These are phyloP conservation scores for Sapayoa aenigma DNA, from an alignment of 2,113 vertebrate genomes.

Conservation along the genomic window DNA sequence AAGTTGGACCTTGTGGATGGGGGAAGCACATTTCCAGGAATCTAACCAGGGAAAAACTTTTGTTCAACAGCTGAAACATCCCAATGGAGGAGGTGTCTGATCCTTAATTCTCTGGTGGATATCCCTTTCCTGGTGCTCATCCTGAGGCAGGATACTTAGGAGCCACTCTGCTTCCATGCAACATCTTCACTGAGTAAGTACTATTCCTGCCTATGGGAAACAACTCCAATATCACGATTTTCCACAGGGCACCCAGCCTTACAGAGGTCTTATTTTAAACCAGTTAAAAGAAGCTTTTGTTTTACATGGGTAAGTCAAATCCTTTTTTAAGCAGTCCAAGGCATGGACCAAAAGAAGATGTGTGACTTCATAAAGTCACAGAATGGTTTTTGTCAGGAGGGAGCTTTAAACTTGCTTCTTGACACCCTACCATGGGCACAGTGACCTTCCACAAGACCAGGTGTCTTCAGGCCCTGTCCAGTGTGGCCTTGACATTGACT, in stretches of 20 bases:
- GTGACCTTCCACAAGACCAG: background rate
- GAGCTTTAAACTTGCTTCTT: background rate
- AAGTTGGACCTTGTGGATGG: accelerated
- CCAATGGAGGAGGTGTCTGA: accelerated
- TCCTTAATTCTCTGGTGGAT: accelerated
- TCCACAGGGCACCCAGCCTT: accelerated
- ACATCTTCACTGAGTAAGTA: background rate
- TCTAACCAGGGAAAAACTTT: background rate
- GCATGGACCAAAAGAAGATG: background rate
- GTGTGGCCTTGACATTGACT: background rate
- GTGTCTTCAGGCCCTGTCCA: background rate
- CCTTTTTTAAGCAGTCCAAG: background rate
- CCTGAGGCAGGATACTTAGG: background rate
- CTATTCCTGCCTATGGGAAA: accelerated
- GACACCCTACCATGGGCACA: background rate
- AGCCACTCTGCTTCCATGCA: accelerated
- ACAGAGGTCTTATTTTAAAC: background rate
- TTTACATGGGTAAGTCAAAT: accelerated
- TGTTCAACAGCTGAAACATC: background rate
- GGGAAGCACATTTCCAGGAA: background rate
- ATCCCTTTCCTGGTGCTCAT: background rate
- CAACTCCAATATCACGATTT: accelerated
- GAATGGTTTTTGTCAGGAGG: background rate
- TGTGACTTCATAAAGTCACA: background rate
- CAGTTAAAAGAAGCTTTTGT: accelerated